These are phyloP conservation scores for Passer montanus DNA, from an alignment of 2,113 vertebrate species.

Conservation along the genomic window DNA sequence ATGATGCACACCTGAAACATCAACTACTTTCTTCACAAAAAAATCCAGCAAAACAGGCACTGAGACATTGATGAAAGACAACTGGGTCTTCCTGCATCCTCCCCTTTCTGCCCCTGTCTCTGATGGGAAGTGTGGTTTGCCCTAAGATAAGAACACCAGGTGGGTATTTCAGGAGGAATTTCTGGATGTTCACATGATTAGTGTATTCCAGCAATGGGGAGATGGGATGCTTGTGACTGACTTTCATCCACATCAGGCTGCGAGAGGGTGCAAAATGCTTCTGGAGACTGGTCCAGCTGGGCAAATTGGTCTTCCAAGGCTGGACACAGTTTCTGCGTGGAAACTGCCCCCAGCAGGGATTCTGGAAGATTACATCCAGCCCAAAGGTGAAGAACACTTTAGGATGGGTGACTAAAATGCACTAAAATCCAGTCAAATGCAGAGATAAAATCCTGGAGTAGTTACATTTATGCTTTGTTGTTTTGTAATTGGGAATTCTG, in stretches of 20 bases:
- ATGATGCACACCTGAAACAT: neutral
- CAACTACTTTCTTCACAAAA: neutral
- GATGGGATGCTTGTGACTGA: neutral
- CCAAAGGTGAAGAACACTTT: neutral
- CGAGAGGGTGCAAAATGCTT: neutral
- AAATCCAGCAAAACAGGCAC: neutral
- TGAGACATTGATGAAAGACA: neutral
- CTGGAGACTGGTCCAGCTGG: neutral
- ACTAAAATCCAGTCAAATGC: neutral
- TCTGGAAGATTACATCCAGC: neutral
- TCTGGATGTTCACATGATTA: neutral
- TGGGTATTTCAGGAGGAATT: neutral
- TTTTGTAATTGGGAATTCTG: neutral
- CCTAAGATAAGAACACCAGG: neutral
- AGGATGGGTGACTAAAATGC: neutral
- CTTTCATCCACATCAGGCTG: neutral
- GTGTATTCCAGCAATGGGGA: neutral
- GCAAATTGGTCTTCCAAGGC: neutral
- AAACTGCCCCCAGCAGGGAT: neutral
- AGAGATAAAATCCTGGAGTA: neutral
- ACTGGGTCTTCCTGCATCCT: neutral
- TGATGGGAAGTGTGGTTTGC: neutral
- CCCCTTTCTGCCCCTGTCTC: neutral
- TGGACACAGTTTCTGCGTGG: neutral
- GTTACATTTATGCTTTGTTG: neutral